Conservation (phyloP, 2,888 invertebrate species). For the Cheilosia urbana region DNA sequence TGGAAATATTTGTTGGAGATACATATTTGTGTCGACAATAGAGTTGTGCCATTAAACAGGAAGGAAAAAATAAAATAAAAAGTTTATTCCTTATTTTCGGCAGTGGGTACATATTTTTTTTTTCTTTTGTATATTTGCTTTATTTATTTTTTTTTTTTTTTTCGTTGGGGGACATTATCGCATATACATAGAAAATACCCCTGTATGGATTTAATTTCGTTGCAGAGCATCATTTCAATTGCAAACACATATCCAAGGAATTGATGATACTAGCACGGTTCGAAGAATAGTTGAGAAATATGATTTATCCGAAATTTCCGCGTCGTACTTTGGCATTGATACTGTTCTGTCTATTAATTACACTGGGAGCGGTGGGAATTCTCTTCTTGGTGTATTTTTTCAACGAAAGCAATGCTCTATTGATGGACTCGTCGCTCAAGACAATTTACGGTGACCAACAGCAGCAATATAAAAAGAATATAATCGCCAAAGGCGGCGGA, state of each 20-base stretch:
- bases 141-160: background rate
- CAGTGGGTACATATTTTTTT: background rate
- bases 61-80: too few relatives aligned
- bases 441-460: conserved; percentile 19
- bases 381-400: conserved; percentile 76
- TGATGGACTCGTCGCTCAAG: conserved; percentile 53
- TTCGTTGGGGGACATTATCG: background rate
- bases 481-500: conserved; percentile 18
- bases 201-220: background rate
- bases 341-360: conserved; percentile 76
- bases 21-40: background rate
- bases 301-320: conserved; percentile 77
- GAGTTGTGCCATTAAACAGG: background rate
- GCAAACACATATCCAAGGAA: background rate
- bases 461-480: conserved; percentile 32
- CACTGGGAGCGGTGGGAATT: conserved; percentile 76
- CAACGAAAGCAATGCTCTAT: conserved; percentile 65
- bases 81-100: background rate
- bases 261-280: conserved; percentile 16
- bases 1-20: background rate
- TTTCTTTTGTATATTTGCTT: background rate
- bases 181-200: background rate
- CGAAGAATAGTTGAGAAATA: conserved; percentile 49
- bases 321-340: conserved; percentile 76
- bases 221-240: background rate